Evolutionary conservation across 53 echinoderm and acorn worm species (phyloP), one percentile per base, ranked within the genome.

Genomic region (Temnopleurus reevesii): DNA sequence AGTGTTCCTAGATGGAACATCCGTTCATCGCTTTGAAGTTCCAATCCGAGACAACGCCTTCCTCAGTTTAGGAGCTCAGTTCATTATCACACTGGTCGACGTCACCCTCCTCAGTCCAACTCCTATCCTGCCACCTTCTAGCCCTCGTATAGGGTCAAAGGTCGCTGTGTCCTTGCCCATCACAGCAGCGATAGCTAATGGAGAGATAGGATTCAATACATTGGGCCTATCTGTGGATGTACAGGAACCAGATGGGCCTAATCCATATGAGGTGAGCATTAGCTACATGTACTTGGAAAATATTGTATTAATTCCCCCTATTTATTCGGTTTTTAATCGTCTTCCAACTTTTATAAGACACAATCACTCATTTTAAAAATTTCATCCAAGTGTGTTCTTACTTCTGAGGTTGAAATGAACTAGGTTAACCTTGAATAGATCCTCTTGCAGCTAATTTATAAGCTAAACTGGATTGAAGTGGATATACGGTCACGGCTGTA

Each of bases 151-250:
- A 2, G 97, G 97, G 46, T 86, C 53, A 76, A 91, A 92, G 82
- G 81, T 81, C 51, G 24, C 46, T 19, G 92, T 97, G 43, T 83
- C 59, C 12, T 61, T 97, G 29, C 85, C 83, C 17, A 90, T 95
- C 65, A 93, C 93, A 5, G 28, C 77, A 12, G 90, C 77, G 1
- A 84, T 95, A 25, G 97, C 97, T 21, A 97, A 95, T 92, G 97
- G 97, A 76, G 95, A 97, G 86, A 95, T 97, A 46, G 97, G 97
- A 23, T 97, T 97, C 76, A 65, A 90, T 44, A 76, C 21, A 10
- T 31, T 88, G 0, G 77, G 89, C 59, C 49, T 90, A 41, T 31
- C 56, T 12, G 45, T 92, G 56, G 84, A 82, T 45, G 91, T 93
- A 1, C 56, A 84, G 55, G 95, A 97, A 76, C 95, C 97, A 38